Evolutionary conservation across 2,797 vertebrate genomes (phyloP), one percentile per base, ranked within the genome.

Genomic region (Neosalanx taihuensis): DNA sequence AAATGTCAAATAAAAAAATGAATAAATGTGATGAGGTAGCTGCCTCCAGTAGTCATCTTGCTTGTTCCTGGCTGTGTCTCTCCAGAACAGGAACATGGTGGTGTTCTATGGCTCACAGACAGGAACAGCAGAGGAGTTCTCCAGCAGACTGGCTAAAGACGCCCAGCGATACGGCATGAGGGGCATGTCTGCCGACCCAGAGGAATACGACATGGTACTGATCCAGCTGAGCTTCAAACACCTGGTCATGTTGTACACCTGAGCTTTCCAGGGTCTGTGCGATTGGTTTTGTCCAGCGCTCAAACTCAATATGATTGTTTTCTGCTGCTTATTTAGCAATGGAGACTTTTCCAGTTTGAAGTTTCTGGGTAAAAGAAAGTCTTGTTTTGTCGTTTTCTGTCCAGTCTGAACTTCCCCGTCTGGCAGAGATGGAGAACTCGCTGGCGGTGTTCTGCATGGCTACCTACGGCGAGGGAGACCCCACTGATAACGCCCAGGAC

Each of bases 71-170:
- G 23, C 17, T 33, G 33, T 60, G 35, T 70, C 29, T 57, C 37
- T 76, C 20, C 72, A 90, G 94, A 93, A 87, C 1, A 89, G 90
- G 73, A 95, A 93, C 71, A 89, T 95, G 0, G 86, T 95, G 57
- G 93, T 94, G 56, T 95, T 95, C 83, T 95, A 94, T 0, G 94
- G 94, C 6, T 95, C 94, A 51, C 94, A 95, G 81, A 95, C 94
- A 0, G 94, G 94, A 57, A 95, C 94, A 0, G 94, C 90, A 0
- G 94, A 95, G 83, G 94, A 94, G 69, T 95, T 95, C 81, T 89
- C 93, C 73, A 94, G 92, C 80, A 91, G 93, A 7, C 85, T 95
- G 3, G 85, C 93, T 72, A 95, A 95, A 80, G 94, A 95, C 0
- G 93, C 94, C 60, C 93, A 93, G 70, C 93, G 94, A 65, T 95